Conservation (phyloP, 2,888 invertebrate species). For the Drosophila hamatofila region DNA sequence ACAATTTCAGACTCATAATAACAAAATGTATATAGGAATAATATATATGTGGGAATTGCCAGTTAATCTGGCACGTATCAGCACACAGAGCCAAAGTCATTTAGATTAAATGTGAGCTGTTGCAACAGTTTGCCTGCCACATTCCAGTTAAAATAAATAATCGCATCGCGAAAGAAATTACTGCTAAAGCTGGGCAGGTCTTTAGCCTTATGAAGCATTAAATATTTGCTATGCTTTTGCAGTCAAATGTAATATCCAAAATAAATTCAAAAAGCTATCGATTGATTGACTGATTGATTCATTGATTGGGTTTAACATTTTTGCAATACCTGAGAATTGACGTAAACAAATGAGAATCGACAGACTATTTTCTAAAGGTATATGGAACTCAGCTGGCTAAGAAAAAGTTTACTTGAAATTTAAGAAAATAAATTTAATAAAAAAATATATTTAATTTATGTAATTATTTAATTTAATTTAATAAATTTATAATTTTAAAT, state of each 20-base stretch:
- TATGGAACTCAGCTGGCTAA: background rate
- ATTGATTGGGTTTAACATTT: background rate
- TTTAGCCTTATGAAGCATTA: background rate
- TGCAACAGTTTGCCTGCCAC: conserved; percentile 1
- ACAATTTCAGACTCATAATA: conserved; percentile 22
- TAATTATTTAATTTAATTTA: too few relatives aligned
- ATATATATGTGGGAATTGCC: conserved; percentile 25
- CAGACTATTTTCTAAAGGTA: background rate
- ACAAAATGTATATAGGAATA: conserved; percentile 8
- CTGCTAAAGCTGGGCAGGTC: background rate
- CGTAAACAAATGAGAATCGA: background rate
- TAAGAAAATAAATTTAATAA: background rate
- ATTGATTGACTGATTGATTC: background rate
- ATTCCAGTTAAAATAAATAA: conserved; percentile 8
- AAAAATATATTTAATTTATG: too few relatives aligned
- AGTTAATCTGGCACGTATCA: conserved; percentile 57
- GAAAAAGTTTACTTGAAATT: background rate
- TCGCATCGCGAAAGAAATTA: background rate
- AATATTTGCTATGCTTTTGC: background rate
- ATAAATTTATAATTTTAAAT: too few relatives aligned
- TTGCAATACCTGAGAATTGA: background rate
- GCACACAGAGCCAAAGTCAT: conserved; percentile 15
- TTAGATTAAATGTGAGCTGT: background rate
- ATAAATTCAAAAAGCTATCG: background rate
- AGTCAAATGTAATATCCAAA: background rate